Evolutionary conservation across 1,140 invertebrate species (phyloP), one percentile per base, ranked within the genome.

Genomic region (Neodiprion virginianus): DNA sequence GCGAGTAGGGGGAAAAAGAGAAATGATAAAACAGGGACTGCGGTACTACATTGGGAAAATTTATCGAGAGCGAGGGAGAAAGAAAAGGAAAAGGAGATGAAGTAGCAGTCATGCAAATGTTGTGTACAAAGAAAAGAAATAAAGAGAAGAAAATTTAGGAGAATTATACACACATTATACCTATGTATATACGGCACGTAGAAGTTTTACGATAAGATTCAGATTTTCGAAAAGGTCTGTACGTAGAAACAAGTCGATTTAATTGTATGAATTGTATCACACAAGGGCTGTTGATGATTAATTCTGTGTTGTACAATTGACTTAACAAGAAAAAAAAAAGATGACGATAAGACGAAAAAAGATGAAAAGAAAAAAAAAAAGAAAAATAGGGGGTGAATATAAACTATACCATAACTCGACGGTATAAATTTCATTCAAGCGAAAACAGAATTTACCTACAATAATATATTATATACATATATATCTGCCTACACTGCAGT

Each of bases 401-500:
- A 40, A 40, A 40, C 8, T 14, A 61, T 61, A 61, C 5, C 5
- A 8, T 61, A 61, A 61, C 4, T 61, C n/a, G 53, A 61, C 53
- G 53, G 8, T 61, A 61, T 9, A 61, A 17, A 61, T 61, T 8
- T 61, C n/a, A 61, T 61, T 8, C 11, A 61, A 61, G 11, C 53
- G 53, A 61, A 17, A 61, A 17, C 11, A 14, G 53, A 61, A 61
- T 40, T 40, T 61, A 61, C n/a, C 53, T 61, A 61, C 8, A 61
- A 12, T 17, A 61, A 8, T 17, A 12, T 61, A 61, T 61, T 40
- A 40, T 5, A 61, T 9, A 61, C 8, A 61, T 17, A 61, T 61
- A 61, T 61, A 61, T 61, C 53, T 61, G 53, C 75, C 76, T 74
- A 77, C 80, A 81, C 77, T 78, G 76, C 82, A 83, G 81, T 81